These are phyloP conservation scores for Myripristis murdjan DNA, from an alignment of 2,797 vertebrate genomes.

Conservation along the genomic window DNA sequence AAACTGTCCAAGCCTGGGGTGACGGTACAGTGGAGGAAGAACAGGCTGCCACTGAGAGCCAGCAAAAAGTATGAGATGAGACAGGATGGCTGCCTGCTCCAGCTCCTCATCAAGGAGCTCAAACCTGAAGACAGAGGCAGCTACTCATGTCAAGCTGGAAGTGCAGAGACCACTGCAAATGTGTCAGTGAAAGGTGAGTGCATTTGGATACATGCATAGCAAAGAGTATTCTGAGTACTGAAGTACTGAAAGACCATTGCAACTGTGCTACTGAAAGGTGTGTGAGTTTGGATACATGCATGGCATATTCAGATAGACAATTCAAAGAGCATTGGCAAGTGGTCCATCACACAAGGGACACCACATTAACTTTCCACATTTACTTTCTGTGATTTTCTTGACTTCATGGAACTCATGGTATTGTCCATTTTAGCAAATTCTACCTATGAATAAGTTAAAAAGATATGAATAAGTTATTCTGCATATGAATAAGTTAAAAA, in stretches of 20 bases:
- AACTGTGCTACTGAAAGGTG: too few species aligned
- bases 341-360: too few species aligned
- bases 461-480: too few species aligned
- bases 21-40: conserved; percentile 88
- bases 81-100: conserved; percentile 84
- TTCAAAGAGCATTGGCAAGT: neutral
- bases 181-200: conserved; percentile 77
- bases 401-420: neutral
- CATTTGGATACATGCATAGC: neutral
- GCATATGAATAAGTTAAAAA: too few species aligned
- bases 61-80: conserved; percentile 87
- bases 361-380: neutral
- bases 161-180: conserved; percentile 69
- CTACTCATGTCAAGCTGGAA: conserved; percentile 86
- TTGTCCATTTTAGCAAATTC: neutral
- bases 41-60: conserved; percentile 81
- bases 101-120: conserved; percentile 88
- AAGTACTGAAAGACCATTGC: too few species aligned
- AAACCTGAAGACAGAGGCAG: conserved; percentile 88
- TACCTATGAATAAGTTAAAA: too few species aligned
- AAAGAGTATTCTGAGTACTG: neutral
- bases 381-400: neutral
- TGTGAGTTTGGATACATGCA: neutral
- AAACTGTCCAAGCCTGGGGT: conserved; percentile 86
- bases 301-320: too few species aligned